A percentile compares a stretch with the other conserved stretches of the same genome.
These are phyloP conservation scores for Drosophila hamatofila DNA, from an alignment of 2,888 invertebrate species.

Conservation along the genomic window DNA sequence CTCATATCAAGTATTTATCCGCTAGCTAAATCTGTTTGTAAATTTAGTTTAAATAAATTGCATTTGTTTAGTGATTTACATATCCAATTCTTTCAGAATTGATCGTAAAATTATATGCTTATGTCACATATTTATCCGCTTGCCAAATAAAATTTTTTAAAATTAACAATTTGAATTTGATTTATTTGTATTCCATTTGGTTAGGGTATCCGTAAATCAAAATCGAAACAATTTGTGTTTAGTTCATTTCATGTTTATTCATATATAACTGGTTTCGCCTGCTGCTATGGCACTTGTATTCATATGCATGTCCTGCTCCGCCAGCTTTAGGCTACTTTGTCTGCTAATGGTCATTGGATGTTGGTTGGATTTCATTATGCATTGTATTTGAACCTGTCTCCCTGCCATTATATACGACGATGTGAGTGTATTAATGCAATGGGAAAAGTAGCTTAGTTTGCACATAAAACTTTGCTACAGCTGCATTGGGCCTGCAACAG, in stretches of 20 bases:
- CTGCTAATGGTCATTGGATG: constrained; percentile 75
- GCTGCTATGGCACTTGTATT: constrained; percentile 42
- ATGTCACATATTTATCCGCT: neutral
- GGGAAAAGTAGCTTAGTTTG: constrained; percentile 55
- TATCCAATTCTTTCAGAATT: no score
- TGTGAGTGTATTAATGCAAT: constrained; percentile 41
- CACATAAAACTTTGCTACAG: constrained; percentile 69
- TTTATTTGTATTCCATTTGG: neutral
- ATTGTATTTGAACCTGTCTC: constrained; percentile 40
- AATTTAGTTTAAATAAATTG: no score
- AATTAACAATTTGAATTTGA: neutral
- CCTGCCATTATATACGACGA: neutral
- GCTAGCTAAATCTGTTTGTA: neutral
- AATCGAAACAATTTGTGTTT: neutral
- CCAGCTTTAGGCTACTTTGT: constrained; percentile 64
- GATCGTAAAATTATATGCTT: neutral
- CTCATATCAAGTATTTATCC: neutral
- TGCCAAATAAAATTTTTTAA: neutral
- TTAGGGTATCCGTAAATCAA: constrained; percentile 23
- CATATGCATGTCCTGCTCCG: constrained; percentile 38
- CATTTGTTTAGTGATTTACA: no score
- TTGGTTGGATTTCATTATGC: constrained; percentile 71
- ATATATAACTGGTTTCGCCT: constrained; percentile 72
- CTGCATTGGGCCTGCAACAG: constrained; percentile 55
- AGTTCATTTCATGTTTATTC: constrained; percentile 66